Percentiles rank a stretch among this genome's conserved stretches.
Conservation (phyloP, 2,888 invertebrate genomes). For the Neelides folsomi region DNA sequence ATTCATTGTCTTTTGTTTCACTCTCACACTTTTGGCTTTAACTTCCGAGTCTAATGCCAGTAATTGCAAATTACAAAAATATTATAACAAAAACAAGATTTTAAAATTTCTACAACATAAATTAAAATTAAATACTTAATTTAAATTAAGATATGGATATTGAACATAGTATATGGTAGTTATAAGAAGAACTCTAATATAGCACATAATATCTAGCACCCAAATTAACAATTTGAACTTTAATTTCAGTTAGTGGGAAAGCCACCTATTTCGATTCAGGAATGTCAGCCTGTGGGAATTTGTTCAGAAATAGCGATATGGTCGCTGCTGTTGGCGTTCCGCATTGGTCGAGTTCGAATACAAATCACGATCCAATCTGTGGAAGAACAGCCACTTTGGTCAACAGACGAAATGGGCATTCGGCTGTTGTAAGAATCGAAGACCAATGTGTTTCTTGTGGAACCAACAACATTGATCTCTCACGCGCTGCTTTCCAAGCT, state of each 20-base stretch:
- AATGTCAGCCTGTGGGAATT: constrained; percentile 9
- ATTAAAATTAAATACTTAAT: no score
- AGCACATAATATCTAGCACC: no score
- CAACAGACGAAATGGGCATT: not conserved
- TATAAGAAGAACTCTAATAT: no score
- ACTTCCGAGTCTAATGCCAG: no score
- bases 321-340: constrained; percentile 8
- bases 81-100: no score
- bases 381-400: not conserved
- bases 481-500: constrained; percentile 3
- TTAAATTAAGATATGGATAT: no score
- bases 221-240: no score
- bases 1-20: no score
- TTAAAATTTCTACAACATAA: no score
- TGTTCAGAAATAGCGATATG: constrained; percentile 1
- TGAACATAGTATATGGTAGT: no score
- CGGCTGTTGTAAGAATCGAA: constrained; percentile 1
- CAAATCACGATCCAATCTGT: constrained; percentile 10
- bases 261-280: constrained; percentile 11
- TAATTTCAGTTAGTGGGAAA: constrained; percentile 1
- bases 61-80: no score
- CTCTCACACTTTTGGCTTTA: no score
- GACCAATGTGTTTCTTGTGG: constrained; percentile 10
- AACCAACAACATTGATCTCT: constrained; percentile 8
- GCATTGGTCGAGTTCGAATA: constrained; percentile 4